These are phyloP conservation scores for Anguilla japonica DNA, from an alignment of 2,113 vertebrate genomes.

Conservation along the genomic window DNA sequence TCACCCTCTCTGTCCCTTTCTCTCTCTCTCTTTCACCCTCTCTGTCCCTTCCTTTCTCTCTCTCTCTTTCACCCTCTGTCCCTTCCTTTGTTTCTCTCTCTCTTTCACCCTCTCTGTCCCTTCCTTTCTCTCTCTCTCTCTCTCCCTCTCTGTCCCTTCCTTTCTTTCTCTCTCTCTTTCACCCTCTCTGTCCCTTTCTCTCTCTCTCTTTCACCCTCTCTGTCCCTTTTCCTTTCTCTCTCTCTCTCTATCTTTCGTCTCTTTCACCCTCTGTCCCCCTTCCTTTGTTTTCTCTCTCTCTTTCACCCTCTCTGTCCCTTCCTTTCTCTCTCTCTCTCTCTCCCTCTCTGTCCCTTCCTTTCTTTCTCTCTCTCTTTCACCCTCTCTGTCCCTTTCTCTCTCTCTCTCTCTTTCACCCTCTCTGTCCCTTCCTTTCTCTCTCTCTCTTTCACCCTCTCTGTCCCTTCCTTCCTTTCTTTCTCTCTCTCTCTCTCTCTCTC, in stretches of 20 bases:
- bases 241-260: neutral
- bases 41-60: constrained; percentile 37
- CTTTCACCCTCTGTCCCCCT: neutral
- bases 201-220: neutral
- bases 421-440: neutral
- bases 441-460: neutral
- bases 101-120: no score
- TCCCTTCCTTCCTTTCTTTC: constrained; percentile 50
- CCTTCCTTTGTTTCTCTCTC: neutral
- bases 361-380: constrained; percentile 30
- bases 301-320: no score
- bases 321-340: neutral
- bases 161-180: constrained; percentile 17
- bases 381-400: constrained; percentile 12
- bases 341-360: no score
- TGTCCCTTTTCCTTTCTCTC: no score
- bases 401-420: neutral
- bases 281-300: neutral
- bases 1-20: neutral
- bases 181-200: neutral
- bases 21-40: neutral
- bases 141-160: neutral
- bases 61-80: neutral
- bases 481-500: constrained; percentile 18
- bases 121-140: neutral